These are phyloP conservation scores for Moxostoma hubbsi DNA, from an alignment of 2,797 vertebrate species.

Conservation along the genomic window DNA sequence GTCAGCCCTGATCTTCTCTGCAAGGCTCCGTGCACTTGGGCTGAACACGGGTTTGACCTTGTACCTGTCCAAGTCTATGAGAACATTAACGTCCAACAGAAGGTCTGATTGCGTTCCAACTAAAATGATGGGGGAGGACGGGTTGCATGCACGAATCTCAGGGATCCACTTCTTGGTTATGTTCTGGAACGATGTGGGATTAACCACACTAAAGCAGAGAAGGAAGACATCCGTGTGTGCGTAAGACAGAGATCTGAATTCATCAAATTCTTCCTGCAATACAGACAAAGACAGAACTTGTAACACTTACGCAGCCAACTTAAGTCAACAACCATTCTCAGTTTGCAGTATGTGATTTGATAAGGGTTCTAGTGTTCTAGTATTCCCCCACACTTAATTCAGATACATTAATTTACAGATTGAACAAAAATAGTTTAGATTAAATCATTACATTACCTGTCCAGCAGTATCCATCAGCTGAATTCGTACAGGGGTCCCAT, in stretches of 20 bases:
- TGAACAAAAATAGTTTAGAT: not conserved
- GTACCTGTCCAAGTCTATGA: slow-evolving; percentile 88
- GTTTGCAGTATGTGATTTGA: too few species aligned
- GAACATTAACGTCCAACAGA: slow-evolving; percentile 91
- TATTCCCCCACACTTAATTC: too few species aligned
- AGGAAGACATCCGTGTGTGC: slow-evolving; percentile 93
- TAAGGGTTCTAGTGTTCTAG: too few species aligned
- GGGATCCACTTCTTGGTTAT: slow-evolving; percentile 97
- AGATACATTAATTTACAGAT: not conserved
- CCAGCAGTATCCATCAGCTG: slow-evolving; percentile 96
- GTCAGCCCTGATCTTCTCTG: slow-evolving; percentile 90
- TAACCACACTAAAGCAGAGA: slow-evolving; percentile 97
- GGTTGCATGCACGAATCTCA: slow-evolving; percentile 88
- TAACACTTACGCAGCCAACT: not conserved
- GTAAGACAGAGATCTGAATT: slow-evolving; percentile 93
- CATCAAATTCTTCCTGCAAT: slow-evolving; percentile 92
- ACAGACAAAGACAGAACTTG: too few species aligned
- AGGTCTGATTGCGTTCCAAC: slow-evolving; percentile 95
- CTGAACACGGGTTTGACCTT: slow-evolving; percentile 87
- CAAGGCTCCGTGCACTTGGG: slow-evolving; percentile 85
- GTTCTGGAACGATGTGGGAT: slow-evolving; percentile 95
- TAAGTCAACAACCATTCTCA: not conserved
- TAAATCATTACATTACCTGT: slow-evolving; percentile 80
- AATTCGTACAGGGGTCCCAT: slow-evolving; percentile 91
- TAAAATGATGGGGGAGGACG: slow-evolving; percentile 88